These are phyloP conservation scores for Australoheros facetus DNA, from an alignment of 2,797 vertebrate genomes.

Conservation along the genomic window DNA sequence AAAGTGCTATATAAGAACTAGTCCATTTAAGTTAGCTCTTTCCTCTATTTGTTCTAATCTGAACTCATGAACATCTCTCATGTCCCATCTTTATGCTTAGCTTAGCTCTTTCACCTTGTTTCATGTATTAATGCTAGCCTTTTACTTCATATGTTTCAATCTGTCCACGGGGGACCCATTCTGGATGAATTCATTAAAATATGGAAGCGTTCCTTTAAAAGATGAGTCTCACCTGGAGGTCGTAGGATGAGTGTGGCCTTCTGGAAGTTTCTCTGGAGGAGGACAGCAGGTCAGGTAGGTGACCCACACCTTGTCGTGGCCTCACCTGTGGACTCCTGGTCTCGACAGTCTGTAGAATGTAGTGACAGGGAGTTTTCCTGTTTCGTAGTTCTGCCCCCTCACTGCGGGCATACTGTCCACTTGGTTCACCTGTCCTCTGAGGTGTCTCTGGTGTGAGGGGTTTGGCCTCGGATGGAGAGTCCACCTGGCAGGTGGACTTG, in stretches of 20 bases:
- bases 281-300: conserved; percentile 75
- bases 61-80: too few relatives aligned
- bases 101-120: too few relatives aligned
- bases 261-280: conserved; percentile 72
- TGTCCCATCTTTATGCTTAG: too few relatives aligned
- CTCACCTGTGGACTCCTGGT: conserved; percentile 28
- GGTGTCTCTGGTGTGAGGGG: conserved; percentile 19
- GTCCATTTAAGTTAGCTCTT: too few relatives aligned
- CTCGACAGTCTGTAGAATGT: conserved; percentile 40
- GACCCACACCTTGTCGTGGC: conserved; percentile 41
- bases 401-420: conserved; percentile 25
- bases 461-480: conserved; percentile 45
- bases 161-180: background rate
- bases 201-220: background rate
- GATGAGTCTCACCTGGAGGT: conserved; percentile 80
- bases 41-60: too few relatives aligned
- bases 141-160: background rate
- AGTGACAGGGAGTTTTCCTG: conserved; percentile 81
- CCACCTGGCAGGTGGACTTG: conserved; percentile 81
- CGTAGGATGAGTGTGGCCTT: conserved; percentile 77
- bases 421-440: conserved; percentile 26
- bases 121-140: background rate
- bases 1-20: too few relatives aligned
- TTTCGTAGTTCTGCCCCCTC: conserved; percentile 55
- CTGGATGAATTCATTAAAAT: background rate